These are phyloP conservation scores for Nothocercus nigrocapillus DNA, from an alignment of 2,113 vertebrate genomes.

Conservation along the genomic window DNA sequence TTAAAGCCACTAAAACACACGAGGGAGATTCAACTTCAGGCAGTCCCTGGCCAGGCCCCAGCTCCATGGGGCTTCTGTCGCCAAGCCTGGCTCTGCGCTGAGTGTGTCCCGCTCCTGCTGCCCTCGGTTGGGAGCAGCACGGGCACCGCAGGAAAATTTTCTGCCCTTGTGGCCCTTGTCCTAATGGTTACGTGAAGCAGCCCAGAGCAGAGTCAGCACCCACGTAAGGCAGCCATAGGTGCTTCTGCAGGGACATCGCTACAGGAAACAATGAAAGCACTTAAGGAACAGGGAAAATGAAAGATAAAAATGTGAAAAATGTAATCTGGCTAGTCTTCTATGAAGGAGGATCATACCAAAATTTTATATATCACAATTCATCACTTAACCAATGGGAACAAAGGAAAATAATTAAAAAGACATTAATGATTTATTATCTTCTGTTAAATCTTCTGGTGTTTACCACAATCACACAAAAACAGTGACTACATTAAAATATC, in stretches of 20 bases:
- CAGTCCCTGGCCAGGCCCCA: neutral
- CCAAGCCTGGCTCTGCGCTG: accelerated
- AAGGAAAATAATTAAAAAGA: neutral
- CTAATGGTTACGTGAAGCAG: neutral
- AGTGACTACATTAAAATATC: neutral
- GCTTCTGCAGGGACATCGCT: neutral
- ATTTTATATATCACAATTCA: neutral
- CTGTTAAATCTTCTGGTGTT: neutral
- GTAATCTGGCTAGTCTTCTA: neutral
- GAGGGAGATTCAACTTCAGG: neutral
- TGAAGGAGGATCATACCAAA: neutral
- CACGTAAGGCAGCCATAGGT: neutral
- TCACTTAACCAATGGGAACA: neutral
- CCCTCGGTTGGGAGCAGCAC: neutral
- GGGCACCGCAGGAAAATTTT: neutral
- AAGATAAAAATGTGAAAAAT: neutral
- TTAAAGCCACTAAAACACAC: neutral
- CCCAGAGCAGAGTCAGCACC: neutral
- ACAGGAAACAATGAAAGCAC: neutral
- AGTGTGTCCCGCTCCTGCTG: neutral
- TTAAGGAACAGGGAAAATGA: neutral
- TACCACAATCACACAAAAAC: neutral
- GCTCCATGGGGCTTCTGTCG: neutral
- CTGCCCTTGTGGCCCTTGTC: neutral
- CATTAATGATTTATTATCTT: neutral